Evolutionary conservation across 1,140 invertebrate species (phyloP).

Genomic region (Leptinotarsa defecta): DNA sequence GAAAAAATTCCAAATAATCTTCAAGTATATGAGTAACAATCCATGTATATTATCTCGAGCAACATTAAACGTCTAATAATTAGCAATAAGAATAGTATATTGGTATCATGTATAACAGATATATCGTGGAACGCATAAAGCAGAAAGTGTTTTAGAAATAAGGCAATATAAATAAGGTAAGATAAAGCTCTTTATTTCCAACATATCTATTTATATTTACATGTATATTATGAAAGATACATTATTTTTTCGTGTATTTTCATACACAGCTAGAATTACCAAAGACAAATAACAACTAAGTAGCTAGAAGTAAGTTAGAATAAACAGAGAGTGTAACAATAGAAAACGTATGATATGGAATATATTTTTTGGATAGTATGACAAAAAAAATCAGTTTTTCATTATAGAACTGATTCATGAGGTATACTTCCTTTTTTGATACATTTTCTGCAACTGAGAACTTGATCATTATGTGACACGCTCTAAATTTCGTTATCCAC

Average conservation of each 20-base stretch:
- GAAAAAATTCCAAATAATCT: no score
- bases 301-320: neutral
- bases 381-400: no score
- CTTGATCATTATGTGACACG: no score
- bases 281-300: slow-evolving; percentile 14
- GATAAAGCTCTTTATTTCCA: neutral
- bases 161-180: neutral
- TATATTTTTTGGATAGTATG: no score
- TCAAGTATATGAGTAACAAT: no score
- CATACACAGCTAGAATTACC: slow-evolving; percentile 14
- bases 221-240: slow-evolving; percentile 15
- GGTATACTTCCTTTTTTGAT: no score
- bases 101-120: neutral
- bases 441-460: no score
- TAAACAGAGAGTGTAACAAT: neutral
- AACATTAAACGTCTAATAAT: neutral
- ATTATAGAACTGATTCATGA: no score
- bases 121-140: neutral
- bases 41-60: no score
- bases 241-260: slow-evolving; percentile 19
- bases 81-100: slow-evolving; percentile 4
- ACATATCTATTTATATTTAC: slow-evolving; percentile 18
- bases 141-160: neutral
- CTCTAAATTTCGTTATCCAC: no score
- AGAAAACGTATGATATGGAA: neutral